Evolutionary conservation across 1,140 invertebrate genomes (phyloP), one percentile per base, ranked within the genome.

Genomic region (Nymphalis io): DNA sequence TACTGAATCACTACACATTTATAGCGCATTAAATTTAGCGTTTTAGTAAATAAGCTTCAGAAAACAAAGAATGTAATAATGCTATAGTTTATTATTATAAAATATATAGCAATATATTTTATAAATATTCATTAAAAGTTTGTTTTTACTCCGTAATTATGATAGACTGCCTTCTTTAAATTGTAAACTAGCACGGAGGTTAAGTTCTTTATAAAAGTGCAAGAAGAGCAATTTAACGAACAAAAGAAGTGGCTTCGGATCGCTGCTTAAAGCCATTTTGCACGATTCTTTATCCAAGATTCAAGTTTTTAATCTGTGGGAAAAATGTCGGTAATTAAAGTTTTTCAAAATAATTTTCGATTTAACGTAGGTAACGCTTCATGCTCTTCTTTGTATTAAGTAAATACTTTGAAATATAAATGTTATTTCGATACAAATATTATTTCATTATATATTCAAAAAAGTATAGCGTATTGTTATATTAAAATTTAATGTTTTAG

Each of bases 151-250:
- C 20, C 46, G 46, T 51, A 21, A 51, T 51, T 20, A 51, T 51
- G 46, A 51, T 51, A 2, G 20, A 51, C 10, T 21, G 46, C n/a
- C 46, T 33, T 33, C 46, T 51, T 20, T 18, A 51, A 51, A 18
- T 51, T 51, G n/a, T 16, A 20, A 20, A 20, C 46, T 21, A 8
- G 44, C 44, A n/a, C 44, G 15, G n/a, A 51, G 18, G 38, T 10
- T 20, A 10, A 60, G 53, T 33, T 16, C 62, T 57, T 57, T 27
- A 38, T 40, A 38, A 65, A 62, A 65, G 38, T 65, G 62, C 62
- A 12, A 53, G 40, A 57, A 15, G 55, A 39, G 62, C 62, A 20
- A 53, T 65, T 65, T 61, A 53, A 57, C 62, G 62, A 42, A 65
- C 48, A 42, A 44, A 57, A 38, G 20, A 10, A 51, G 48, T 13